Conservation (phyloP, 2,888 invertebrate genomes). For the Erebia ligea region DNA sequence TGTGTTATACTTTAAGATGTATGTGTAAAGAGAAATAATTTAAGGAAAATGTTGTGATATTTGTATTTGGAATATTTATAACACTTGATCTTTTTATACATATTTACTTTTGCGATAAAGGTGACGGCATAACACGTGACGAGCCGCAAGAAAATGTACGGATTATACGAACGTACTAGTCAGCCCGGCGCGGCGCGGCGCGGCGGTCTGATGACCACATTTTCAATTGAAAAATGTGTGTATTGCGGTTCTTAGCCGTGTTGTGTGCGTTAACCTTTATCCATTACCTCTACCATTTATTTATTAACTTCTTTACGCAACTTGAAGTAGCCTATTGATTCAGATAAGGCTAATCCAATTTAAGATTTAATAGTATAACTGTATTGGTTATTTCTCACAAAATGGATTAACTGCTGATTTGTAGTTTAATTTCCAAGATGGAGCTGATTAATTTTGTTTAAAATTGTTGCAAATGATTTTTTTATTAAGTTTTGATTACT, state of each 20-base stretch:
- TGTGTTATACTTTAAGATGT: conserved; percentile 72
- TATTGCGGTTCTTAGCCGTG: neutral
- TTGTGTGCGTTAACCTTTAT: neutral
- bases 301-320: conserved; percentile 1
- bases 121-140: too few relatives aligned
- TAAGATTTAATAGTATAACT: neutral
- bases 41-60: conserved; percentile 83
- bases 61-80: conserved; percentile 83
- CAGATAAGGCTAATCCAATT: neutral
- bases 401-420: neutral
- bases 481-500: conserved; percentile 8
- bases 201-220: too few relatives aligned
- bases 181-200: too few relatives aligned
- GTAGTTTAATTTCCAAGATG: neutral
- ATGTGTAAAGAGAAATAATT: conserved; percentile 74
- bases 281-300: neutral
- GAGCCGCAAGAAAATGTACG: too few relatives aligned
- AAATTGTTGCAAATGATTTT: neutral
- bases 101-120: conserved; percentile 11
- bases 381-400: neutral
- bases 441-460: neutral
- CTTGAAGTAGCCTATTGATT: neutral
- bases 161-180: too few relatives aligned
- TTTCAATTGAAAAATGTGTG: too few relatives aligned
- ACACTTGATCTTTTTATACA: conserved; percentile 45